Base-by-base conservation (phyloP, 2,797 vertebrate genomes). In the Philypnodon macrostomus region DNA sequence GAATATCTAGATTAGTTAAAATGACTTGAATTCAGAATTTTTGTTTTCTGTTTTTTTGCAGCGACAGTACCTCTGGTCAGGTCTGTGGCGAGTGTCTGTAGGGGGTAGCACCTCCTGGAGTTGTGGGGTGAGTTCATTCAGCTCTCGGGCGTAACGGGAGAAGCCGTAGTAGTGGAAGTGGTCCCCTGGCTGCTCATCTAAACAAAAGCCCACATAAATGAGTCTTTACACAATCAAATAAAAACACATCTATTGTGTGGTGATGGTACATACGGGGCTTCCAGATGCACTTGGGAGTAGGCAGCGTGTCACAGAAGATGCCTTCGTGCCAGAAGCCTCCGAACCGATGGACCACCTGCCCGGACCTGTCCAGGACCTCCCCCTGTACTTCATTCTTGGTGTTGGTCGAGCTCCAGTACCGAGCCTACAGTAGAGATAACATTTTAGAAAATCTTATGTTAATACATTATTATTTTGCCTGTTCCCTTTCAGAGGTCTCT, bases 271-370 rank as follows among this genome's bases (percentile, higher is more conserved):
- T 79, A 96, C 95, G 92, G 45, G 95, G 93, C 71, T 90, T 96
- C 95, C 95, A 97, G 85, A 97, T 74, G 84, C 92, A 93, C 55
- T 92, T 90, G 0, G 93, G 86, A 0, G 77, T 77, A 0, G 90
- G 59, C 1, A 90, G 58, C 0, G 90, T 89, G 12, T 95, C 94
- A 1, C 93, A 93, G 83, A 90, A 93, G 50, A 97, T 90, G 19
- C 92, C 95, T 53, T 97, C 92, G 1, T 95, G 92, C 95, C 95
- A 97, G 15, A 92, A 90, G 4, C 94, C 95, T 0, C 91, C 92
- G 8, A 97, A 92, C 1, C 90, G 91, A 75, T 97, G 94, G 55
- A 96, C 85, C 61, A 93, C 90, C 1, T 86, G 81, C 35, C 94
- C 94, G 0, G 80, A 73, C 44, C 63, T 71, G 77, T 94, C 90